These are phyloP conservation scores for Ceyx margarethae DNA, from an alignment of 2,113 vertebrate species.

Conservation along the genomic window DNA sequence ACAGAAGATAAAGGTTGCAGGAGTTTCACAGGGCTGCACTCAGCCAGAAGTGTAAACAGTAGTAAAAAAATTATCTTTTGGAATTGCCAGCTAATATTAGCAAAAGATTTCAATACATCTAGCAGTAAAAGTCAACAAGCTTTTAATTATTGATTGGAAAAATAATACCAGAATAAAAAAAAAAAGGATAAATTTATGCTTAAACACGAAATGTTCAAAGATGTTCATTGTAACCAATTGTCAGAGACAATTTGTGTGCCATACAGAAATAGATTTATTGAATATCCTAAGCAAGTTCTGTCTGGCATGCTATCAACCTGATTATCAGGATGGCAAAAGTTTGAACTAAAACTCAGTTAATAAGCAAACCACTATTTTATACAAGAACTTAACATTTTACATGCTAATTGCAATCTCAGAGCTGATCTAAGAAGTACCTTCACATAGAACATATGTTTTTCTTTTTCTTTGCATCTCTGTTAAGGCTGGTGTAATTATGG, in stretches of 20 bases:
- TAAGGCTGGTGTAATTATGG: not conserved
- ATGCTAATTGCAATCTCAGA: not conserved
- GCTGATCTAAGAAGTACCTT: not conserved
- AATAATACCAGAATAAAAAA: not conserved
- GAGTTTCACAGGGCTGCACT: not conserved
- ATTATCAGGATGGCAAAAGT: not conserved
- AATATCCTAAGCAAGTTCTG: not conserved
- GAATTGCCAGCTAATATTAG: not conserved
- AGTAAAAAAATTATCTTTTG: not conserved
- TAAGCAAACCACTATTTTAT: not conserved
- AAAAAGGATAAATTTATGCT: not conserved
- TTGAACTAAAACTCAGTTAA: not conserved
- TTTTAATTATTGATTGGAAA: not conserved
- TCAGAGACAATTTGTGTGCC: not conserved
- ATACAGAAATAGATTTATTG: not conserved
- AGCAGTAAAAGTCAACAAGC: not conserved
- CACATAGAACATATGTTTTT: fast-evolving
- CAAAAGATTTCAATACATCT: not conserved
- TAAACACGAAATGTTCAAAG: not conserved
- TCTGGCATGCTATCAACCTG: not conserved
- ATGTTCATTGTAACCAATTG: not conserved
- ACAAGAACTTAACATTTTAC: not conserved
- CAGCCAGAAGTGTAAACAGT: not conserved
- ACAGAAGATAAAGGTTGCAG: not conserved
- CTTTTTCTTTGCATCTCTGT: not conserved